A percentile compares a stretch with the other conserved stretches of the same genome.
These are phyloP conservation scores for Chondrilla cf. caribensis DNA, from an alignment of 37 sponge, comb jelly and placozoan species.

Conservation along the genomic window DNA sequence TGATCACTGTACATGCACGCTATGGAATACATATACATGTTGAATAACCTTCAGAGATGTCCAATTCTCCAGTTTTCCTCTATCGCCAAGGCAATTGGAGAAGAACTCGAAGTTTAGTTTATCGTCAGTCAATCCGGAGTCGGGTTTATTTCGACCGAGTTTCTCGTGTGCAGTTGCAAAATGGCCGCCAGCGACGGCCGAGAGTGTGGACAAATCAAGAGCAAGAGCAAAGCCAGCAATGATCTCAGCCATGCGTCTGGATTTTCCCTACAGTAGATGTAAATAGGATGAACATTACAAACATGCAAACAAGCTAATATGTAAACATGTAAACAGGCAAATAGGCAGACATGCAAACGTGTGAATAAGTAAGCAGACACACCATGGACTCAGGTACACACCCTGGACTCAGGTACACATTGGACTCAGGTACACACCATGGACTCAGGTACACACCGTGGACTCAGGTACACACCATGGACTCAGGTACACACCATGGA, in stretches of 20 bases:
- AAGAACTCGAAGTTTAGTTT: constrained; percentile 53
- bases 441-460: no score
- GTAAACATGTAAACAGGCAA: no score
- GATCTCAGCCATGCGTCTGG: constrained; percentile 55
- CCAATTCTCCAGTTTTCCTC: constrained; percentile 29
- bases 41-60: constrained; percentile 37
- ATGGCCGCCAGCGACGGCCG: constrained; percentile 70
- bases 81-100: constrained; percentile 23
- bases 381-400: no score
- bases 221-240: constrained; percentile 67
- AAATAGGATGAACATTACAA: neutral
- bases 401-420: no score
- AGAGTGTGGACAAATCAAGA: constrained; percentile 60
- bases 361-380: no score
- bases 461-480: no score
- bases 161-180: constrained; percentile 78
- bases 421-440: no score
- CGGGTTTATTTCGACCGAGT: constrained; percentile 68
- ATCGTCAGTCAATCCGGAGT: constrained; percentile 44
- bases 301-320: neutral
- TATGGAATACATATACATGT: no score
- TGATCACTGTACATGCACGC: no score
- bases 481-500: no score
- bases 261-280: constrained; percentile 37
- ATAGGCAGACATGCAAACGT: no score